Conservation (phyloP, 2,888 invertebrate species). For the Drosophila limbata region DNA sequence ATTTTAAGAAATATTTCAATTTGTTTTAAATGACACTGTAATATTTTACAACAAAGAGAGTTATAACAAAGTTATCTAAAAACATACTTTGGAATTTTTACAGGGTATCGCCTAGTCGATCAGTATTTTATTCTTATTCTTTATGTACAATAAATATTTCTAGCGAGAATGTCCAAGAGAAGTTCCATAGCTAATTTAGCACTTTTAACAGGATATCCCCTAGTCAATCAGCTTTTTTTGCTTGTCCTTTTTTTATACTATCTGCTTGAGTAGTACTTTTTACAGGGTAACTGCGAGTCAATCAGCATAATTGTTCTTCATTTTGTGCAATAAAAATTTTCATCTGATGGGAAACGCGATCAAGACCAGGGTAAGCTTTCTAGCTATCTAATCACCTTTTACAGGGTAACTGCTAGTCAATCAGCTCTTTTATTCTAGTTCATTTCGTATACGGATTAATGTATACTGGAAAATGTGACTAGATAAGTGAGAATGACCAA, state of each 20-base stretch:
- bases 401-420: neutral
- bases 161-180: too few species aligned
- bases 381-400: neutral
- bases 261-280: too few species aligned
- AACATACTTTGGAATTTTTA: neutral
- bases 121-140: neutral
- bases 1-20: too few species aligned
- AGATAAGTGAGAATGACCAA: neutral
- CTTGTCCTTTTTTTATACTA: too few species aligned
- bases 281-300: neutral
- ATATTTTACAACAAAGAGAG: too few species aligned
- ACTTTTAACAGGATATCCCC: too few species aligned
- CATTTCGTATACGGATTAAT: neutral
- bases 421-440: neutral
- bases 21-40: too few species aligned
- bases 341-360: neutral
- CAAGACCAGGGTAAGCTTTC: neutral
- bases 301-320: neutral
- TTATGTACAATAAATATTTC: too few species aligned
- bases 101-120: constrained; percentile 1
- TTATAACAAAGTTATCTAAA: too few species aligned
- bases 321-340: neutral
- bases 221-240: too few species aligned
- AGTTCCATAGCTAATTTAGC: too few species aligned
- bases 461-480: too few species aligned